Percentiles rank a stretch among this genome's conserved stretches.
Conservation (phyloP, 2,797 vertebrate genomes). For the Megaceryle alcyon region DNA sequence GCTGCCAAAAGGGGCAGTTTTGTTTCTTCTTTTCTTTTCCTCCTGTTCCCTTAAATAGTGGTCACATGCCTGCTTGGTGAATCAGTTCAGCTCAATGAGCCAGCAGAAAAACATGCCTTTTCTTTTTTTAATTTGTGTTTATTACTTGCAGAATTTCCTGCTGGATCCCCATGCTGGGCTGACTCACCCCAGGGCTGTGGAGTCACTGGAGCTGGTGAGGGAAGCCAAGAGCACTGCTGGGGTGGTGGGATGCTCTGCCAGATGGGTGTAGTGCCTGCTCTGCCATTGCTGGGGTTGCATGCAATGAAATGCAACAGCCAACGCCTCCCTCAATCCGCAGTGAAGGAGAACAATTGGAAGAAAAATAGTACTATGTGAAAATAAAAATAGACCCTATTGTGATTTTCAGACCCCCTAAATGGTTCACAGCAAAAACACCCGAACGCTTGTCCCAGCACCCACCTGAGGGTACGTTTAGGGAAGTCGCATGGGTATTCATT, state of each 20-base stretch:
- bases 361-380: background rate
- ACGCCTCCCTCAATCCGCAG: background rate
- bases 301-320: background rate
- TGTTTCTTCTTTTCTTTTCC: slow-evolving; percentile 42
- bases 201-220: background rate
- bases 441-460: background rate
- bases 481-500: background rate
- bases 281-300: background rate
- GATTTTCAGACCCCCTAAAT: background rate
- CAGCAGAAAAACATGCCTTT: background rate
- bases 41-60: background rate
- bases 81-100: background rate
- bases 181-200: background rate
- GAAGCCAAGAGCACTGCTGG: background rate
- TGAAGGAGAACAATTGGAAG: background rate
- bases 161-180: background rate
- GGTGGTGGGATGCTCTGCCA: background rate
- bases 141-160: background rate
- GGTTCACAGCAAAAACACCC: background rate
- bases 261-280: background rate
- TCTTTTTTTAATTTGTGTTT: background rate
- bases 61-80: background rate
- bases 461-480: background rate
- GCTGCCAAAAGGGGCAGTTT: background rate
- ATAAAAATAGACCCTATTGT: background rate